Conservation (phyloP, 2,888 invertebrate species). For the Autographa gamma region DNA sequence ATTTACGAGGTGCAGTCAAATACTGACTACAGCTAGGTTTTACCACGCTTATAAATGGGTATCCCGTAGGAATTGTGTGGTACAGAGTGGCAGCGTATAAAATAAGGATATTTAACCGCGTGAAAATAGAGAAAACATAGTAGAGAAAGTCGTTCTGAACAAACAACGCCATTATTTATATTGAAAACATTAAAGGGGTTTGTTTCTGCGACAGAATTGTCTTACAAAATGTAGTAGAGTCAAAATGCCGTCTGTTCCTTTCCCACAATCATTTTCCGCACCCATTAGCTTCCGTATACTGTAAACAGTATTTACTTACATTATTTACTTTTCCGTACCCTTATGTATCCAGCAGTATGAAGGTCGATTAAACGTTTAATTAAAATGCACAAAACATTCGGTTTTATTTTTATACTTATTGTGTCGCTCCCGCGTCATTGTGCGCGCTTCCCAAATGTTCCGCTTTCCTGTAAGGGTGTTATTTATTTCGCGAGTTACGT, state of each 20-base stretch:
- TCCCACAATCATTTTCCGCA: slow-evolving; percentile 35
- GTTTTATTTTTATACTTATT: slow-evolving; percentile 60
- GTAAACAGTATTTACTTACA: slow-evolving; percentile 56
- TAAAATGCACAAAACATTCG: slow-evolving; percentile 61
- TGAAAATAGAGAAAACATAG: background rate
- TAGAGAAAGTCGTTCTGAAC: background rate
- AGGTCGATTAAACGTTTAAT: slow-evolving; percentile 57
- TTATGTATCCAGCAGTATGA: slow-evolving; percentile 47
- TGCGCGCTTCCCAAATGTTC: slow-evolving; percentile 46
- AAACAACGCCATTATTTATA: slow-evolving; percentile 3
- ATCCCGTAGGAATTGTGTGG: background rate
- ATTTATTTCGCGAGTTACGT: slow-evolving; percentile 52
- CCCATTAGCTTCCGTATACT: slow-evolving; percentile 49
- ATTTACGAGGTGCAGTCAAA: background rate
- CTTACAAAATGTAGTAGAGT: slow-evolving; percentile 26
- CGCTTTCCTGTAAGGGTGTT: slow-evolving; percentile 53
- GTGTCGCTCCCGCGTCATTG: slow-evolving; percentile 44
- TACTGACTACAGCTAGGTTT: background rate
- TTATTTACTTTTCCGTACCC: slow-evolving; percentile 60
- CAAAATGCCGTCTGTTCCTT: slow-evolving; percentile 28
- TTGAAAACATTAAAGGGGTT: slow-evolving; percentile 4
- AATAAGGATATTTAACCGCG: slow-evolving; percentile 5
- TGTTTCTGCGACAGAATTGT: slow-evolving; percentile 8
- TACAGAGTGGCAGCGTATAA: background rate
- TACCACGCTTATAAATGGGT: background rate